Evolutionary conservation across 2,113 vertebrate species (phyloP), one percentile per base, ranked within the genome.

Genomic region (Equus przewalskii): DNA sequence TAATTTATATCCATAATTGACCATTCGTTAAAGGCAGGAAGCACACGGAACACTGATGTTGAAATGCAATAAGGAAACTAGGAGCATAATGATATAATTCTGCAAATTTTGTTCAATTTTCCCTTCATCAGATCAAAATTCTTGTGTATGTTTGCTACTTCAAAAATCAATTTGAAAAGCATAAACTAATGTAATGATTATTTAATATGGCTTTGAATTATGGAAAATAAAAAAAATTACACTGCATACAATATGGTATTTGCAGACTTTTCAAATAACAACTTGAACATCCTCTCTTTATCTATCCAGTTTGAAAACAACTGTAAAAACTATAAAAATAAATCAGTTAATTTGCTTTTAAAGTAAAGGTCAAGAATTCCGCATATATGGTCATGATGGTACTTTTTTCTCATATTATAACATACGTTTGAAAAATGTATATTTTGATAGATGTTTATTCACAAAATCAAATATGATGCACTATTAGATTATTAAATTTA

Each of bases 31-130:
- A 97, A 96, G 91, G 79, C 97, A 97, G 96, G 97, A 98, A 98
- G 86, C 82, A 89, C 49, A 69, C 81, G 49, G 89, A 96, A 96
- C 89, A 89, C 89, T 96, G 82, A 96, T 89, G 95, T 82, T 96
- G 86, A 98, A 98, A 96, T 97, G 91, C 78, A 96, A 96, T 97
- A 96, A 98, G 97, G 97, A 98, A 98, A 97, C 87, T 51, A 96
- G 95, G 24, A 73, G 46, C 89, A 96, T 97, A 96, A 98, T 98
- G 89, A 97, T 91, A 94, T 97, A 96, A 97, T 97, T 97, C 95
- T 92, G 96, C 95, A 96, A 96, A 93, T 98, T 98, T 97, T 97
- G 85, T 98, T 96, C 89, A 96, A 97, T 95, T 97, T 98, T 95
- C 85, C 33, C 82, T 97, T 98, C 91, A 97, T 97, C 95, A 98